Conservation (phyloP, 2,113 vertebrate genomes). For the Seriola quinqueradiata region DNA sequence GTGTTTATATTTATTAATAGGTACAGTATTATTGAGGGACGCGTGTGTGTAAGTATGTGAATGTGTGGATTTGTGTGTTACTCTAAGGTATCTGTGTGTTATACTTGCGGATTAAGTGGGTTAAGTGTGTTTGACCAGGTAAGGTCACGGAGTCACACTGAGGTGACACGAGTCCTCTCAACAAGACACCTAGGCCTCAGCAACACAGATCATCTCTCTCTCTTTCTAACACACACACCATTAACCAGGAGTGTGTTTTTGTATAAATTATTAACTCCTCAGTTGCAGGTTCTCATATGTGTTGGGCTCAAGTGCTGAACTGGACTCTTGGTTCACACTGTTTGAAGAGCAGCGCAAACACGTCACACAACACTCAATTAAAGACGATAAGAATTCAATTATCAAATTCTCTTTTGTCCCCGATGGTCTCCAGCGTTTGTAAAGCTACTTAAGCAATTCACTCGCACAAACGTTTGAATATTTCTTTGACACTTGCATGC, state of each 20-base stretch:
- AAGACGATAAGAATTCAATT: slow-evolving; percentile 63
- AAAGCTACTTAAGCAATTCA: slow-evolving; percentile 35
- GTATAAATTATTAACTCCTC: slow-evolving; percentile 80
- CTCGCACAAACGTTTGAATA: slow-evolving; percentile 18
- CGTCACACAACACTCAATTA: slow-evolving; percentile 59
- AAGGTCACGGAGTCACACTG: slow-evolving; percentile 60
- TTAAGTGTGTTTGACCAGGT: slow-evolving; percentile 73
- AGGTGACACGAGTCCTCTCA: slow-evolving; percentile 38
- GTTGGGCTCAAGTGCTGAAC: slow-evolving; percentile 43
- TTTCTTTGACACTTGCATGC: slow-evolving; percentile 30
- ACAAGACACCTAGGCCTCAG: slow-evolving; percentile 59
- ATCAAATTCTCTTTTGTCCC: slow-evolving; percentile 56
- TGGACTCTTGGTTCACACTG: slow-evolving; percentile 60
- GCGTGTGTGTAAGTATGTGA: neutral
- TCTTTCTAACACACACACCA: slow-evolving; percentile 28
- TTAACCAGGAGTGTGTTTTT: slow-evolving; percentile 69
- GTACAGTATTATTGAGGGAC: neutral
- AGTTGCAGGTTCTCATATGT: slow-evolving; percentile 57
- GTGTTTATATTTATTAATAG: neutral
- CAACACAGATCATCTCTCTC: slow-evolving; percentile 12
- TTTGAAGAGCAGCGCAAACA: slow-evolving; percentile 75
- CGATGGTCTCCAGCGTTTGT: slow-evolving; percentile 32
- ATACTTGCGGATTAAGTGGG: slow-evolving; percentile 66
- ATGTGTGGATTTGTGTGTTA: slow-evolving; percentile 39
- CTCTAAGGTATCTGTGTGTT: slow-evolving; percentile 57